Conservation (phyloP, 2,888 invertebrate species). For the Athalia circularis region DNA sequence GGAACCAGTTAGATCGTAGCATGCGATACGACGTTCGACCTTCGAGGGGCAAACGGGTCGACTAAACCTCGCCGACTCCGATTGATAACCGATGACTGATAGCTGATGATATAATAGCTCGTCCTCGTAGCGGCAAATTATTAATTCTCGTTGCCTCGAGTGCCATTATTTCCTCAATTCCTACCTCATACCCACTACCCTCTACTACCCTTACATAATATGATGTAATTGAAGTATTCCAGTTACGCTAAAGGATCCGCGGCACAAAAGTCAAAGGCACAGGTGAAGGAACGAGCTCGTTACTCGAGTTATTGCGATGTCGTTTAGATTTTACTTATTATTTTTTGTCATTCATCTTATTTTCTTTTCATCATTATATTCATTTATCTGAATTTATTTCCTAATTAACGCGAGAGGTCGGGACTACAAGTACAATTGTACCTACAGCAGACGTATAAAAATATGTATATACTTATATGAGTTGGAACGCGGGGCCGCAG, state of each 20-base stretch:
- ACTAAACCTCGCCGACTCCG: slow-evolving; percentile 5
- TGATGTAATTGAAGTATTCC: not conserved
- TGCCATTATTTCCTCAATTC: not conserved
- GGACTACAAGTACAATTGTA: not conserved
- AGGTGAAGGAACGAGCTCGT: not conserved
- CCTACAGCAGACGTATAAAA: no score
- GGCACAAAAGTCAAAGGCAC: not conserved
- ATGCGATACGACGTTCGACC: not conserved
- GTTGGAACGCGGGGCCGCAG: no score
- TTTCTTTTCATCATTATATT: no score
- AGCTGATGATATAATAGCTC: no score
- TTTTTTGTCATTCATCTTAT: no score
- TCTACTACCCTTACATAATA: not conserved
- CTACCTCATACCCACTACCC: not conserved
- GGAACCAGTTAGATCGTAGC: not conserved
- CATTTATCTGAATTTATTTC: not conserved
- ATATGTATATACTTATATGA: no score
- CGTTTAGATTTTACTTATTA: slow-evolving; percentile 10
- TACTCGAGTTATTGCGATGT: not conserved
- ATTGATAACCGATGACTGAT: slow-evolving; percentile 16
- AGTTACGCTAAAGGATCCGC: slow-evolving; percentile 1
- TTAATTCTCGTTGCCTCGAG: slow-evolving; percentile 14
- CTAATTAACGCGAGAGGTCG: slow-evolving; percentile 15
- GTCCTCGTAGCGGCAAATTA: slow-evolving; percentile 29
- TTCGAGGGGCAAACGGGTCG: slow-evolving; percentile 1